These are phyloP conservation scores for Agonopterix arenella DNA, from an alignment of 2,888 invertebrate species.

Conservation along the genomic window DNA sequence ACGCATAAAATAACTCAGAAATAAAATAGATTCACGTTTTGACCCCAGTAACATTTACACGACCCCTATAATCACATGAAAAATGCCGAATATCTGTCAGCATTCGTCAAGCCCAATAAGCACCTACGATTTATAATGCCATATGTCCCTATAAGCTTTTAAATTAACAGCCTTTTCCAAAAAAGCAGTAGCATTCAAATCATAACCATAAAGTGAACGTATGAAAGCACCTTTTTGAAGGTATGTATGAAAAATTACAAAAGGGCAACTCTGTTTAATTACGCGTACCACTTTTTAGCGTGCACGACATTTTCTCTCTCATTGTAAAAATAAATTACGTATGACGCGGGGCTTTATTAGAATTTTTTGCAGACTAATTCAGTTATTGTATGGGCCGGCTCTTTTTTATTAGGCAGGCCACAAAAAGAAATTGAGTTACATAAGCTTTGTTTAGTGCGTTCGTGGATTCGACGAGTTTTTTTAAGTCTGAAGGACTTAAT, in stretches of 20 bases:
- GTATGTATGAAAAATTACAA: slow-evolving; percentile 15
- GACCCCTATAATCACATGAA: too few relatives aligned
- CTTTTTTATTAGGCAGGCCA: slow-evolving; percentile 2
- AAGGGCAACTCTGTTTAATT: slow-evolving; percentile 22
- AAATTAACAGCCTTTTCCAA: not conserved
- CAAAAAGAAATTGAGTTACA: slow-evolving; percentile 2
- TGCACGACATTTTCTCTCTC: slow-evolving; percentile 8
- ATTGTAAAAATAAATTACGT: slow-evolving; percentile 14
- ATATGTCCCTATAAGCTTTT: too few relatives aligned
- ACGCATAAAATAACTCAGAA: too few relatives aligned
- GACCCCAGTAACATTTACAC: too few relatives aligned
- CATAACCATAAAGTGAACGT: not conserved
- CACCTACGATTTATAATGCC: too few relatives aligned
- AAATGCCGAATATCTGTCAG: too few relatives aligned
- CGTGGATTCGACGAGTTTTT: too few relatives aligned
- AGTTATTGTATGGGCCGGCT: slow-evolving; percentile 15
- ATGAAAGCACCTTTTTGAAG: not conserved
- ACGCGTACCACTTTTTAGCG: slow-evolving; percentile 15
- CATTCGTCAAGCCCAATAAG: too few relatives aligned
- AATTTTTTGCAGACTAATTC: slow-evolving; percentile 34
- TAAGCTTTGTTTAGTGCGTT: not conserved
- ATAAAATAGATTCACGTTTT: too few relatives aligned
- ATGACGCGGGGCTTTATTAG: slow-evolving; percentile 19
- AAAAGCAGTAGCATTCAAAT: not conserved
- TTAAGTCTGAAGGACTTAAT: too few relatives aligned